Evolutionary conservation across 2,888 invertebrate species (phyloP), one percentile per base, ranked within the genome.

Genomic region (Rhamnusium bicolor): DNA sequence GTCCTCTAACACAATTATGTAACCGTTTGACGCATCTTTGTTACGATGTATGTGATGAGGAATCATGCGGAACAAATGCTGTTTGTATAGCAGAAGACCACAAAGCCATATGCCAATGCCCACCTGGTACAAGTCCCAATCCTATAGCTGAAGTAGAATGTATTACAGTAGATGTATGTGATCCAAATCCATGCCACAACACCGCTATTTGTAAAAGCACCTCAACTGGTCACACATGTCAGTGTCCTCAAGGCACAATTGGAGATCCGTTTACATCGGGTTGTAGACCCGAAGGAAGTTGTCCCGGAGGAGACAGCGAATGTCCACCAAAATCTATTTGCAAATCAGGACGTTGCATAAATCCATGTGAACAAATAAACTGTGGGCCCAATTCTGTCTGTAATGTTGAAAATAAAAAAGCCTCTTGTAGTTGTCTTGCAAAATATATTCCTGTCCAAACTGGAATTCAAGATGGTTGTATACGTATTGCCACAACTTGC

Each of bases 21-120:
- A 94, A 97, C 85, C 91, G 96, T 66, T 89, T 96, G 84, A 94
- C 94, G 0, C 94, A 96, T 84, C 93, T 93, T 19, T 97, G 97
- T 83, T 91, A 92, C 82, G 93, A 94, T 85, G 95, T 94, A 6
- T 97, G 96, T 84, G 92, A 92, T 76, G 93, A 94, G 85, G 93
- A 94, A 79, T 92, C 94, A 1, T 97, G 97, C 83, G 96, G 97
- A 0, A 92, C 91, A 16, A 96, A 96, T 87, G 95, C 97, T 7
- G 94, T 97, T 14, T 97, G 97, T 85, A 92, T 96, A 80, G 93
- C 95, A 4, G 95, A 96, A 87, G 93, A 95, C 82, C 96, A 97
- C 85, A 93, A 92, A 84, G 91, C 93, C 7, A 91, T 91, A 16
- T 97, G 97, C 81, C 95, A 95, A 84, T 97, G 97, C 85, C 96